Evolutionary conservation across 2,797 vertebrate species (phyloP).

Genomic region (Dromococcyx pavoninus): DNA sequence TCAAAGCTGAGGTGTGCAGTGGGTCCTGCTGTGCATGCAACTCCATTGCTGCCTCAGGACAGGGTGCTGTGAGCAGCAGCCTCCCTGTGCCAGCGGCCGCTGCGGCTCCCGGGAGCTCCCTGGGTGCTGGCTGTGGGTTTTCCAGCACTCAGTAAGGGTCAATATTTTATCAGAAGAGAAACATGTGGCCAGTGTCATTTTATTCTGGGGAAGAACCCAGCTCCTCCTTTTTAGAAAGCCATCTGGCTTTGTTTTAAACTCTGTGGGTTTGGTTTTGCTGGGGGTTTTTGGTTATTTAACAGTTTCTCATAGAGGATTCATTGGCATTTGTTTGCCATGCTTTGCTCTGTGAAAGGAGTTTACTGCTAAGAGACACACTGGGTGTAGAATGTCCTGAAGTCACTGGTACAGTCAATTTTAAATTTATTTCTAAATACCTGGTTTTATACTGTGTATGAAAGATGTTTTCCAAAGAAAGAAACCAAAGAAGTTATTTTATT

Average conservation of each 20-base stretch:
- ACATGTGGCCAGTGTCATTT: neutral
- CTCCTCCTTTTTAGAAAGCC: neutral
- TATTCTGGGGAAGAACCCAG: neutral
- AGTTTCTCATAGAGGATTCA: neutral
- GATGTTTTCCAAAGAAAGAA: constrained; percentile 26
- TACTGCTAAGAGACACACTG: neutral
- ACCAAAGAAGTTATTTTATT: constrained; percentile 46
- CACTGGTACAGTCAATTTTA: neutral
- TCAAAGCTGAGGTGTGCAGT: neutral
- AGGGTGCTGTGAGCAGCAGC: neutral
- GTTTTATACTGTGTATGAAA: neutral
- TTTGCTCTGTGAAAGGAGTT: neutral
- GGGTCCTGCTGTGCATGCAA: neutral
- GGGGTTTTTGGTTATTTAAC: neutral
- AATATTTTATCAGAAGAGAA: neutral
- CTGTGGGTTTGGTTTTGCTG: neutral
- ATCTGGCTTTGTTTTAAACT: neutral
- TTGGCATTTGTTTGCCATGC: accelerated
- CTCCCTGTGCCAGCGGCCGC: accelerated
- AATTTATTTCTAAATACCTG: neutral
- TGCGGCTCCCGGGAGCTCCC: neutral
- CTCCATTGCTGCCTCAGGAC: accelerated
- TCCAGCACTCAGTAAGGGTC: neutral
- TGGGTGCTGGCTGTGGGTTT: neutral
- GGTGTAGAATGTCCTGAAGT: neutral